phyloP scores from a whole-genome alignment of 2,797 vertebrate genomes.

The Manis crassicaudata region DNA sequence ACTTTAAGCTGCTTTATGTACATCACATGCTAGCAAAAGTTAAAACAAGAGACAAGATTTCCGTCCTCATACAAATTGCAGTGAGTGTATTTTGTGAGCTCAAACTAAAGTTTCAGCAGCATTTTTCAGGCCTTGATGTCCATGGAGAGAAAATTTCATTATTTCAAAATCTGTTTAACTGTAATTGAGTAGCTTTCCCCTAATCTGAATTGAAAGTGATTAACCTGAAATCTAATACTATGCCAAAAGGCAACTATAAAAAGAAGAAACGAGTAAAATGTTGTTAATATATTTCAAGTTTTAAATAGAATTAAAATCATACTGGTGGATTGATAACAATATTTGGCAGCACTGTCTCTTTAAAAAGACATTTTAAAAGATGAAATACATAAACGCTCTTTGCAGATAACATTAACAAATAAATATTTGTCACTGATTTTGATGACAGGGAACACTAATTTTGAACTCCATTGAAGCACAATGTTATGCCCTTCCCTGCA shows the following conservation, averaged over 20 bases:
- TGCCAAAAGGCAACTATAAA: not conserved
- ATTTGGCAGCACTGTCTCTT: not conserved
- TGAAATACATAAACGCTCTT: not conserved
- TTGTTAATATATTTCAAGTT: not conserved
- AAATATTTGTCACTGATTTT: constrained; percentile 1
- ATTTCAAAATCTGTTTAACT: not conserved
- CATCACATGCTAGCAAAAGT: not conserved
- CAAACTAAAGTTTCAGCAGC: not conserved
- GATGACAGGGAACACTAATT: not conserved
- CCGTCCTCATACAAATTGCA: not conserved
- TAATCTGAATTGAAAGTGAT: not conserved
- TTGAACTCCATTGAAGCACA: constrained; percentile 7
- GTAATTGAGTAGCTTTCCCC: not conserved
- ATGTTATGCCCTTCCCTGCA: not conserved
- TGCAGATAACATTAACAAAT: not conserved
- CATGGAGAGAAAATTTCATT: not conserved
- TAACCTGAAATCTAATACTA: not conserved
- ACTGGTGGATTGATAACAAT: not conserved
- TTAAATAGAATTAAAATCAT: constrained; percentile 22
- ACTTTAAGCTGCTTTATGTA: not conserved
- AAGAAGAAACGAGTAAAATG: not conserved
- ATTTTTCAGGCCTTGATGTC: not conserved
- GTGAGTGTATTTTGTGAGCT: not conserved
- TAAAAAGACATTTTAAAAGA: constrained; percentile 37
- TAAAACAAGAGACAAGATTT: not conserved